Evolutionary conservation across 2,797 vertebrate species (phyloP).

Genomic region (Pseudotriccus pelzelni): DNA sequence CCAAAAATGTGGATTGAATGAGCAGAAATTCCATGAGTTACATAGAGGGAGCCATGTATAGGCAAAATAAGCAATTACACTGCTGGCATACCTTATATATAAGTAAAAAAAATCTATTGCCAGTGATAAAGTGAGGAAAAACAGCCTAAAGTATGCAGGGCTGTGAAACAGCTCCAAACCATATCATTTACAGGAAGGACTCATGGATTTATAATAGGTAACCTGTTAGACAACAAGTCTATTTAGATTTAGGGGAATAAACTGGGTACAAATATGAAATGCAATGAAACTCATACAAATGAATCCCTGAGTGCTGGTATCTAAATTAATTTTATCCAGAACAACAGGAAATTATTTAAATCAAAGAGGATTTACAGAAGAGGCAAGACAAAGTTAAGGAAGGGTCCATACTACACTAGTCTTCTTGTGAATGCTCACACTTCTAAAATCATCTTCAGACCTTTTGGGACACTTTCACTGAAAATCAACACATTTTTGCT

Average conservation of each 20-base stretch:
- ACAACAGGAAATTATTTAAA: neutral
- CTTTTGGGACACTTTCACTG: neutral
- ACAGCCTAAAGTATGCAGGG: neutral
- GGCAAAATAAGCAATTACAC: neutral
- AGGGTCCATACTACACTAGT: neutral
- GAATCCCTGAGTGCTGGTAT: neutral
- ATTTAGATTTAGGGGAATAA: neutral
- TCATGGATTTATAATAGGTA: neutral
- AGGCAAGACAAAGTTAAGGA: neutral
- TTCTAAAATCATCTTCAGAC: neutral
- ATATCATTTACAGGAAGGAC: neutral
- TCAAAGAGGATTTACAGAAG: neutral
- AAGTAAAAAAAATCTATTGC: neutral
- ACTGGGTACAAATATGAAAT: neutral
- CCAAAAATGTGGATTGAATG: neutral
- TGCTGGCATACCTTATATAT: neutral
- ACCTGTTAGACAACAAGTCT: fast-evolving
- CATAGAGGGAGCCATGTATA: neutral
- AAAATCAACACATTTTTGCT: neutral
- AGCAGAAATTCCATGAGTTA: neutral
- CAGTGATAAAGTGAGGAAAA: neutral
- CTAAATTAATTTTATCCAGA: neutral
- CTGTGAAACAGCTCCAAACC: neutral
- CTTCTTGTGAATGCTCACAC: neutral
- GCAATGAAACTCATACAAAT: neutral